These are phyloP conservation scores for Ramazzottius varieornatus DNA, from an alignment of 2,888 invertebrate genomes.

Conservation along the genomic window DNA sequence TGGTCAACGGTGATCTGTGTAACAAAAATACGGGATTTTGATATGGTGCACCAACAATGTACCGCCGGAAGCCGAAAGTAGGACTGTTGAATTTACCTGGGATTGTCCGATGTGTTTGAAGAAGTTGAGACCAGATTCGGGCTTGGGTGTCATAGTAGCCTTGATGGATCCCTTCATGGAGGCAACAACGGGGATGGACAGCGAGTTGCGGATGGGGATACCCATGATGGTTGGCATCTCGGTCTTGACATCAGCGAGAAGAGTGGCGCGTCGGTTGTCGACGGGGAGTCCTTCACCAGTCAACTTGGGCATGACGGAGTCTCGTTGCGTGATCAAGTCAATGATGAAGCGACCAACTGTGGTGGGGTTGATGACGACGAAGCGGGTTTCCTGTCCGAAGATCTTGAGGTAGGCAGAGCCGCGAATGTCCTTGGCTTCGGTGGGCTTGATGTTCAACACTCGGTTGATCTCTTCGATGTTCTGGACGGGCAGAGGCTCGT, in stretches of 20 bases:
- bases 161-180: neutral
- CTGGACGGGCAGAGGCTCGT: neutral
- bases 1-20: neutral
- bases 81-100: too few relatives aligned
- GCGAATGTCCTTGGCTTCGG: conserved; percentile 2
- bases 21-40: neutral
- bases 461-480: conserved; percentile 8
- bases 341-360: neutral
- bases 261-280: neutral
- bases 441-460: conserved; percentile 8
- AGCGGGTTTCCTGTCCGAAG: conserved; percentile 5
- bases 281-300: neutral
- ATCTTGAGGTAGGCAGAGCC: conserved; percentile 1
- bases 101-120: neutral
- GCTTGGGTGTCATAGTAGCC: neutral
- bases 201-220: neutral
- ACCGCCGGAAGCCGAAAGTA: too few relatives aligned
- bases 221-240: neutral
- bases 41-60: neutral
- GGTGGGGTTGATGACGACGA: neutral
- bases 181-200: neutral
- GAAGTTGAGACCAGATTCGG: neutral
- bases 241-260: neutral
- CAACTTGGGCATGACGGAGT: neutral
- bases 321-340: neutral